Evolutionary conservation across 2,888 invertebrate genomes (phyloP).

Genomic region (Muschampia plurimacula): DNA sequence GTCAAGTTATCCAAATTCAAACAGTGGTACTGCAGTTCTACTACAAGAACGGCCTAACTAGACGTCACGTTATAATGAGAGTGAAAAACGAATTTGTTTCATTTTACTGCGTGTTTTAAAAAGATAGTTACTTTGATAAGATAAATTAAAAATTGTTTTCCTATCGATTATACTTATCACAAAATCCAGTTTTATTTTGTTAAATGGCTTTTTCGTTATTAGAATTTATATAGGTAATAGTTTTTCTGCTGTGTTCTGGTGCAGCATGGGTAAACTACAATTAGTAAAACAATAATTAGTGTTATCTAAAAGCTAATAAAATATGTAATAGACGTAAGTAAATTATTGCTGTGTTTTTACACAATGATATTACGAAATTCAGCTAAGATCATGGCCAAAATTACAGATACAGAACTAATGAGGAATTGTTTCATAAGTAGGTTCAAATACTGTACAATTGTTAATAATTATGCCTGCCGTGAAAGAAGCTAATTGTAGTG

Average conservation of each 20-base stretch:
- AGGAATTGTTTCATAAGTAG: slow-evolving; percentile 1
- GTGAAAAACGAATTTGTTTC: too few relatives aligned
- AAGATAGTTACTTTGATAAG: neutral
- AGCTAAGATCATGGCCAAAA: neutral
- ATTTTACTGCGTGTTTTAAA: neutral
- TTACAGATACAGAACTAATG: slow-evolving; percentile 4
- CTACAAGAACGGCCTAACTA: too few relatives aligned
- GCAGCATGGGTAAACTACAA: neutral
- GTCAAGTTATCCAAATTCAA: too few relatives aligned
- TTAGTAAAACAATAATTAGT: neutral
- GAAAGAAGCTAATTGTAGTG: too few relatives aligned
- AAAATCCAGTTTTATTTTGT: neutral
- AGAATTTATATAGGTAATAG: neutral
- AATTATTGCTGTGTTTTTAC: neutral
- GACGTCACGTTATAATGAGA: too few relatives aligned
- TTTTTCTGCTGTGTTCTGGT: neutral
- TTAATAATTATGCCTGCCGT: neutral
- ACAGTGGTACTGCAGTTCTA: too few relatives aligned
- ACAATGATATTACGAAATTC: neutral
- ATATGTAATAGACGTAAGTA: neutral
- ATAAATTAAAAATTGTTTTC: neutral
- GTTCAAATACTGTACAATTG: neutral
- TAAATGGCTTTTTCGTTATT: neutral
- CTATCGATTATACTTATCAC: neutral
- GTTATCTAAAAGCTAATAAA: neutral